Conservation (phyloP, 2,888 invertebrate genomes). For the Steinernema scapterisci region DNA sequence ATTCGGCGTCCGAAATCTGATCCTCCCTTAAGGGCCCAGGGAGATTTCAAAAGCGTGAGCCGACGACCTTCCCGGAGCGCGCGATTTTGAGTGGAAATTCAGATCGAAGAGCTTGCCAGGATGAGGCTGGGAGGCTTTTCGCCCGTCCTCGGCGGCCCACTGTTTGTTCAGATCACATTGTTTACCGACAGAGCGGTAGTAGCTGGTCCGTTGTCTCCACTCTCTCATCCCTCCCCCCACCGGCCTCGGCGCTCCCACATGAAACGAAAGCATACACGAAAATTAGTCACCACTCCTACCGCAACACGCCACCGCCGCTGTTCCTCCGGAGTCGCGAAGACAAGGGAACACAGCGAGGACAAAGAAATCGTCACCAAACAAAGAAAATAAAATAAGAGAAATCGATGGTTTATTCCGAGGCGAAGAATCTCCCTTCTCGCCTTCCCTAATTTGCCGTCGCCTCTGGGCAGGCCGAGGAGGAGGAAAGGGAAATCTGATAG, state of each 20-base stretch:
- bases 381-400: background rate
- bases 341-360: background rate
- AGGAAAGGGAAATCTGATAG: constrained; percentile 24
- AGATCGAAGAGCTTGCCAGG: too few species aligned
- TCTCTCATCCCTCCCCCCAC: background rate
- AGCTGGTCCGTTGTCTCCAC: constrained; percentile 13
- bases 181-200: constrained; percentile 15
- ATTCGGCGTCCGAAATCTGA: background rate
- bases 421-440: background rate
- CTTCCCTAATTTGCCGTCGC: background rate
- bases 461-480: background rate
- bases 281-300: constrained; percentile 16
- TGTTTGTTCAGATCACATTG: constrained; percentile 19
- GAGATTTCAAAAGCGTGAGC: background rate
- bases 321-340: background rate
- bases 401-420: constrained; percentile 18
- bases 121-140: background rate
- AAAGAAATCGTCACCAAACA: constrained; percentile 10
- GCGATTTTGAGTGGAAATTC: background rate
- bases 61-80: background rate
- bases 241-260: background rate
- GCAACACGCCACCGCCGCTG: constrained; percentile 12
- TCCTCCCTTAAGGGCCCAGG: background rate
- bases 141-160: background rate
- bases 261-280: constrained; percentile 25